Evolutionary conservation across 2,113 vertebrate genomes (phyloP).

Genomic region (Psettodes erumei): DNA sequence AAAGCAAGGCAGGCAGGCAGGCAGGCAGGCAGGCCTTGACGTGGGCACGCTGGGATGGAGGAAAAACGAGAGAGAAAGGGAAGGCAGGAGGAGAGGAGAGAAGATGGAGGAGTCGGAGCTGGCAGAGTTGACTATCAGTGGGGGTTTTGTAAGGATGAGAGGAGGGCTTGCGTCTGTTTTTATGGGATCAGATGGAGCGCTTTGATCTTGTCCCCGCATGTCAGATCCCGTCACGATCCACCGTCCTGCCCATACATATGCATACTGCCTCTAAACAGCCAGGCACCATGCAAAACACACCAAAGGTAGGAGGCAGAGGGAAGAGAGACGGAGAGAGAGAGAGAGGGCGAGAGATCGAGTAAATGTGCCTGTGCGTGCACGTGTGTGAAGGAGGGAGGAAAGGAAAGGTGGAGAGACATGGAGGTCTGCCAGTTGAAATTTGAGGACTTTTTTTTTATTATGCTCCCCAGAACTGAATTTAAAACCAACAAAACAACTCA

Average conservation of each 20-base stretch:
- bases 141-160: slow-evolving; percentile 82
- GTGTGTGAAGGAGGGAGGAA: slow-evolving; percentile 18
- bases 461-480: slow-evolving; percentile 11
- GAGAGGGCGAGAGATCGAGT: slow-evolving; percentile 26
- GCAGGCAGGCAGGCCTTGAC: slow-evolving; percentile 68
- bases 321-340: slow-evolving; percentile 32
- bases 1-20: slow-evolving; percentile 65
- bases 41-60: slow-evolving; percentile 66
- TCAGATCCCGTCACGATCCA: slow-evolving; percentile 81
- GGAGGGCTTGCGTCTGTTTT: slow-evolving; percentile 80
- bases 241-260: slow-evolving; percentile 82
- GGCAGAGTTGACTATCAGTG: slow-evolving; percentile 77
- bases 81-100: slow-evolving; percentile 59
- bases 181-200: slow-evolving; percentile 83
- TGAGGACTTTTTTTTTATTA: slow-evolving; percentile 21
- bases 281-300: slow-evolving; percentile 71
- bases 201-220: slow-evolving; percentile 83
- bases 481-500: slow-evolving; percentile 20
- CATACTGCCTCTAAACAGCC: slow-evolving; percentile 77
- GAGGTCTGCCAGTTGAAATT: slow-evolving; percentile 37
- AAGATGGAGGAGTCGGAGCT: slow-evolving; percentile 74
- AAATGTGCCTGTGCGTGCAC: slow-evolving; percentile 33
- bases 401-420: slow-evolving; percentile 25
- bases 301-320: slow-evolving; percentile 48
- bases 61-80: slow-evolving; percentile 40